Evolutionary conservation across 2,113 vertebrate genomes (phyloP).

Genomic region (Pimephales promelas): DNA sequence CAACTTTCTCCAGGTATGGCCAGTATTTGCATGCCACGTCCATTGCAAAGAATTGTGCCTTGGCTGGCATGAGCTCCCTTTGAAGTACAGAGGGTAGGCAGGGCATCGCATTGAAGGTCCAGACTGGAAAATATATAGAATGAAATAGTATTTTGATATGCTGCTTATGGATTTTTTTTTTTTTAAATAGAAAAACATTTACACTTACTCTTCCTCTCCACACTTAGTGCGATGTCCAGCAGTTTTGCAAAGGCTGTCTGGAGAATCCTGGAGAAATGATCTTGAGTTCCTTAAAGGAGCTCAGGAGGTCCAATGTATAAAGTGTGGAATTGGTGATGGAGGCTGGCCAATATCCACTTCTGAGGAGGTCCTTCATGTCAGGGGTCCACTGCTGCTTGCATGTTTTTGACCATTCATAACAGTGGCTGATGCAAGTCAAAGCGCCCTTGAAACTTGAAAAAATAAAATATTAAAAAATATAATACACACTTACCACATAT

Average conservation of each 20-base stretch:
- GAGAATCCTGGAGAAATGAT: background rate
- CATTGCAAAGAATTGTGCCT: background rate
- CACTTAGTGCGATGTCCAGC: background rate
- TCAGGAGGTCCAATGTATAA: background rate
- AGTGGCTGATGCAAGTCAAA: background rate
- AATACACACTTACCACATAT: too few species aligned
- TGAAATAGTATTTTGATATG: background rate
- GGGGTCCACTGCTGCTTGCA: too few species aligned
- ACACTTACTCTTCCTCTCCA: background rate
- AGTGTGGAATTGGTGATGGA: background rate
- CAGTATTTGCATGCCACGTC: conserved; percentile 5
- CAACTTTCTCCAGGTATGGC: background rate
- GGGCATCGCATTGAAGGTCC: background rate
- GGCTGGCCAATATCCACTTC: too few species aligned
- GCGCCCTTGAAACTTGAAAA: too few species aligned
- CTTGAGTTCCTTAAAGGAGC: background rate
- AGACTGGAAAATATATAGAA: background rate
- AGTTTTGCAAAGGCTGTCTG: background rate
- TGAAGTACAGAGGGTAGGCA: background rate
- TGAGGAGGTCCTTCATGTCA: too few species aligned
- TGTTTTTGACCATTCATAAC: too few species aligned
- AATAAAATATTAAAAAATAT: too few species aligned
- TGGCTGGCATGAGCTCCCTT: background rate
- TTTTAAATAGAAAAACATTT: too few species aligned
- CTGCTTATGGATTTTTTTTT: background rate